Evolutionary conservation across 2,113 vertebrate genomes (phyloP), one percentile per base, ranked within the genome.

Genomic region (Cnemophilus loriae): DNA sequence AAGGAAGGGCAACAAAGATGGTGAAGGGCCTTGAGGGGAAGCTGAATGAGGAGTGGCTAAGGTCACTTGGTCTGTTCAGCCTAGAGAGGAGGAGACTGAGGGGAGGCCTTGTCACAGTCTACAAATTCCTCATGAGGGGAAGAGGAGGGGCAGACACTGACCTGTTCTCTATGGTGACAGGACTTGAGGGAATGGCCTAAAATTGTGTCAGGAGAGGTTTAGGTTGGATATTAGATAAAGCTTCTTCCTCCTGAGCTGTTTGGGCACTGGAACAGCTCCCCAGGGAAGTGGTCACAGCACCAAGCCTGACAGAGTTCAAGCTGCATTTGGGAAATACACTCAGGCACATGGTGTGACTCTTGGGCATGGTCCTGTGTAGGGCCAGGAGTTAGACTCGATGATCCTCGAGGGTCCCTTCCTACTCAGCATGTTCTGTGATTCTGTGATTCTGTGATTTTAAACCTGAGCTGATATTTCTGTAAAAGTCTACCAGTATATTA

Each of bases 1-100:
- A 61, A 46, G 5, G 28, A 10, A 78, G 16, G 18, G 18, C 12
- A 33, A 8, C 10, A 46, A 53, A 60, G 5, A 46, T 28, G 10
- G 4, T 24, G 28, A 69, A 49, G 13, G 35, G 10, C 35, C 24
- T 67, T 75, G 24, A 61, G 23, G 12, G 8, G 19, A 46, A 53
- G n/a, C 6, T 0, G 0, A 28, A 3, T 33, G 39, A 33, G 5
- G 46, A 74, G 39, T 3, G 5, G 12, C 12, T 39, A 28, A 69
- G 23, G 19, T 46, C 39, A 69, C 18, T 28, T 39, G 33, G 26
- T 42, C 35, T 67, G 32, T 28, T 61, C 63, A 60, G 1, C 10
- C 22, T 33, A 33, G 14, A 86, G 16, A 50, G 4, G 20, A 33
- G 33, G 22, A 77, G 46, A 60, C 22, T 68, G 37, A 69, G 22